Evolutionary conservation across 2,888 invertebrate genomes (phyloP).

Genomic region (Papilio demoleus): DNA sequence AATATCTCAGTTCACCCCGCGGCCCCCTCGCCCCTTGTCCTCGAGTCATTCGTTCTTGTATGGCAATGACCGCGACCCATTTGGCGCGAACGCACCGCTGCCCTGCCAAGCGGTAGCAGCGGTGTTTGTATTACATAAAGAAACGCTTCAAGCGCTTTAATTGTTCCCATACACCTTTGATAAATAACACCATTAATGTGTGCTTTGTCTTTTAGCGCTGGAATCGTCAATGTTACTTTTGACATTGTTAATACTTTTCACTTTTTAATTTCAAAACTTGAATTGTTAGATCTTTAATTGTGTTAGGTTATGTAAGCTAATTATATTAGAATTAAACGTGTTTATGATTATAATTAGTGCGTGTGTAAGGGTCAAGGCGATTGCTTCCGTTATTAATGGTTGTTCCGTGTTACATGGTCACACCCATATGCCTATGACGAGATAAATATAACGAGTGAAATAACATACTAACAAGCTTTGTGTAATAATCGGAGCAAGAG

Average conservation of each 20-base stretch:
- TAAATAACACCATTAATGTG: constrained; percentile 30
- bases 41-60: constrained; percentile 37
- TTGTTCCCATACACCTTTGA: constrained; percentile 38
- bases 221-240: not conserved
- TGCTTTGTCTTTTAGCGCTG: constrained; percentile 12
- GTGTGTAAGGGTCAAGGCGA: constrained; percentile 9
- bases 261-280: not conserved
- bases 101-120: constrained; percentile 41
- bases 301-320: not conserved
- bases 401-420: constrained; percentile 3
- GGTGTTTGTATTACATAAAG: constrained; percentile 38
- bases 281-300: not conserved
- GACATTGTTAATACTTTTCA: not conserved
- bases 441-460: constrained; percentile 5
- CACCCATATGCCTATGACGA: not conserved
- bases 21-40: constrained; percentile 1
- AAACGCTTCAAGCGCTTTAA: constrained; percentile 41
- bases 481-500: not conserved
- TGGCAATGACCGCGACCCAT: constrained; percentile 42
- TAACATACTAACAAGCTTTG: not conserved
- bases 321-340: not conserved
- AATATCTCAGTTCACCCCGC: constrained; percentile 20
- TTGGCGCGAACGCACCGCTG: constrained; percentile 40
- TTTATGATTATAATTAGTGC: not conserved
- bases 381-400: not conserved